phyloP scores from a whole-genome alignment of 1,140 invertebrate genomes.

The Lordiphosa collinella region DNA sequence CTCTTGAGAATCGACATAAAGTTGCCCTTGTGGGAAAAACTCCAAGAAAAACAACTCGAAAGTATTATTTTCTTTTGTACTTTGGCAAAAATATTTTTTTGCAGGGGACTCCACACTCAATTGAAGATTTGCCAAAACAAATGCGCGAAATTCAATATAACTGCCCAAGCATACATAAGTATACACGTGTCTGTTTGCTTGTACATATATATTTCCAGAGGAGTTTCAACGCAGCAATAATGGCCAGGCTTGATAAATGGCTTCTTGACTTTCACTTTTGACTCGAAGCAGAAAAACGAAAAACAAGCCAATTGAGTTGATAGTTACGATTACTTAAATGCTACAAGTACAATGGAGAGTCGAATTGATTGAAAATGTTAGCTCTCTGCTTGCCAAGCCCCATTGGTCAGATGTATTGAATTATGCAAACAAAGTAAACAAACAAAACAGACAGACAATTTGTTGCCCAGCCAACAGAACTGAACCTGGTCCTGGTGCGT shows the following conservation, averaged over 20 bases:
- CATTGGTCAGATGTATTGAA: conserved; percentile 42
- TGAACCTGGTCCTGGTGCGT: conserved; percentile 32
- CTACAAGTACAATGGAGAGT: conserved; percentile 43
- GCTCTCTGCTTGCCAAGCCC: conserved; percentile 18
- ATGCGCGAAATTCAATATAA: conserved; percentile 46
- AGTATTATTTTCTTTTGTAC: conserved; percentile 21
- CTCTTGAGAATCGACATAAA: not conserved
- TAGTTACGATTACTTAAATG: conserved; percentile 37
- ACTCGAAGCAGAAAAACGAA: conserved; percentile 37
- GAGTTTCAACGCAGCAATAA: conserved; percentile 33
- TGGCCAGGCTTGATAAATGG: conserved; percentile 23
- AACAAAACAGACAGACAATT: conserved; percentile 6
- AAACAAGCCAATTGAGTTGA: conserved; percentile 15
- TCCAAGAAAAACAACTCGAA: not conserved
- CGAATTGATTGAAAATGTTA: conserved; percentile 40
- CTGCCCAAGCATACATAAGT: conserved; percentile 2
- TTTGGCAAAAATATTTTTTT: conserved; percentile 18
- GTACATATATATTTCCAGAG: not conserved
- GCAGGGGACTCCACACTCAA: conserved; percentile 28
- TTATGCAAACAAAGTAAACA: conserved; percentile 44
- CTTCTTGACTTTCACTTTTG: conserved; percentile 9
- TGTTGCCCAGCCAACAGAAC: conserved; percentile 3
- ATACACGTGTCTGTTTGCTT: conserved; percentile 1
- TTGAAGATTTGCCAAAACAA: conserved; percentile 58
- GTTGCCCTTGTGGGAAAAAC: not conserved